A percentile compares a stretch with the other conserved stretches of the same genome.
Conservation (phyloP, 2,797 vertebrate species). For the Phalloptychus januarius region DNA sequence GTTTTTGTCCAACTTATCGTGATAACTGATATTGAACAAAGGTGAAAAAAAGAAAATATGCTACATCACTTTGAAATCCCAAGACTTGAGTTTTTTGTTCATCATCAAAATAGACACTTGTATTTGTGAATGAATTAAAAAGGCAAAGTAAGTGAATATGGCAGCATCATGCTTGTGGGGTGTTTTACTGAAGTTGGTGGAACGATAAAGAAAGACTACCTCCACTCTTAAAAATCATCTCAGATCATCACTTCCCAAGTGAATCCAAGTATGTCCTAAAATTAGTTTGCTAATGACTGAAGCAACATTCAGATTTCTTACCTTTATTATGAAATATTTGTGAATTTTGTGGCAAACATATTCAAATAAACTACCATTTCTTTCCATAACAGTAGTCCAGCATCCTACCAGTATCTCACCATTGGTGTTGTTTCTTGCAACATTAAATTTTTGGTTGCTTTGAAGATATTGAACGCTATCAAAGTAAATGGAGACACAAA, state of each 20-base stretch:
- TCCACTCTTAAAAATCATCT: not conserved
- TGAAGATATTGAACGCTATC: not conserved
- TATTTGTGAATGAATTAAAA: not conserved
- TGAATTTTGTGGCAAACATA: not conserved
- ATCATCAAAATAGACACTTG: not conserved
- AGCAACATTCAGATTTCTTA: not conserved
- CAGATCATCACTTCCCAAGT: not conserved
- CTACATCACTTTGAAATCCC: not conserved
- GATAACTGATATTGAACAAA: not conserved
- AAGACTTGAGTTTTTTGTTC: not conserved
- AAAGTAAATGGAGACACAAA: not conserved
- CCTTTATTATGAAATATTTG: not conserved
- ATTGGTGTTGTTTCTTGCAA: too few species aligned
- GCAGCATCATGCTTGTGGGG: not conserved
- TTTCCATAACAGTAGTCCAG: not conserved
- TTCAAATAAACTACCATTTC: not conserved
- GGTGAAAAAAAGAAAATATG: not conserved
- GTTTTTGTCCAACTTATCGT: not conserved
- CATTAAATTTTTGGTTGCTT: not conserved
- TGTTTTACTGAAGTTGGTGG: not conserved
- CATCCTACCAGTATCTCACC: not conserved
- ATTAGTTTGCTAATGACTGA: not conserved
- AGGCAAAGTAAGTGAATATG: not conserved
- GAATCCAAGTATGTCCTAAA: not conserved
- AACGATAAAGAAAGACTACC: not conserved